Base-by-base conservation (phyloP, 2,113 vertebrate genomes). In the Leuciscus idus region DNA sequence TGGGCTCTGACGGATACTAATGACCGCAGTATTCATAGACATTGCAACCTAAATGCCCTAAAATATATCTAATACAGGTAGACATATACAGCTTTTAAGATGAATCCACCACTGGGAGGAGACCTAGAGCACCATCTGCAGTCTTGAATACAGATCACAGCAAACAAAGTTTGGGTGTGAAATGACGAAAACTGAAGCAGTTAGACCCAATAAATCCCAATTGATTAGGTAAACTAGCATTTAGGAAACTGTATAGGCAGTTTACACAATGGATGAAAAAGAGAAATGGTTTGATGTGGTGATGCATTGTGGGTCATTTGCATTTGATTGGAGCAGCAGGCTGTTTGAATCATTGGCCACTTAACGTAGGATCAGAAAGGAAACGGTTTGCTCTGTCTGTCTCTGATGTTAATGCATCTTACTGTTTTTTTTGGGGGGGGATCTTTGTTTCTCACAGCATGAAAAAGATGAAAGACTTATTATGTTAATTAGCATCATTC, bases 11-110 rank as follows among this genome's bases (percentile, higher is more conserved):
- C 46, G 43, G 64, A 84, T 74, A 86, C 87, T 52, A 68, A 84
- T 88, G 84, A 21, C 39, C 11, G 23, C 13, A 62, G 84, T 28
- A 61, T 82, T 83, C 73, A 50, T 52, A 83, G 75, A 84, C 55
- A 75, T 68, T 62, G 46, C 4, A 84, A 74, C 84, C 30, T 85
- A 85, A 86, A 82, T 83, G 73, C 52, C 87, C 73, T 30, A 73
- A 79, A 79, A 86, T 84, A 11, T 83, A 80, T 84, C 72, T 64
- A 52, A 66, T 64, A 46, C 80, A 79, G 72, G 59, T 70, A 70
- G 81, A 88, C 80, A 86, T 86, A 84, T 52, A 30, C 12, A 57
- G 72, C 33, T 81, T 72, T 82, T 23, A n/a, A 28, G 17, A 64
- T 26, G 36, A 2, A 36, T 43, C 23, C 5, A 66, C 36, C 39